These are phyloP conservation scores for Notothenia rossii DNA, from an alignment of 2,113 vertebrate species.

Conservation along the genomic window DNA sequence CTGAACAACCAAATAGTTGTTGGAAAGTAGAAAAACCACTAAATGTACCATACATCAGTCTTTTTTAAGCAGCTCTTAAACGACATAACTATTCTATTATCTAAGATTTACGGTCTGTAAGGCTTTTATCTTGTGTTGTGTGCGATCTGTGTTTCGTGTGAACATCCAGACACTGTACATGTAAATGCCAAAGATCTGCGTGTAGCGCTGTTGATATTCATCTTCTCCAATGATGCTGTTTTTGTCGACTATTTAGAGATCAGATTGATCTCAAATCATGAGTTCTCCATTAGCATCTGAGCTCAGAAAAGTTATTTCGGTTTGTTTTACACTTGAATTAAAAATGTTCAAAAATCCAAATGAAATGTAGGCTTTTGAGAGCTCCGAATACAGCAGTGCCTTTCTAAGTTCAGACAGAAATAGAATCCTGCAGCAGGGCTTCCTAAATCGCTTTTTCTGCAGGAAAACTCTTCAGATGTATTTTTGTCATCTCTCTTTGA, in stretches of 20 bases:
- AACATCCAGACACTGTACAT: conserved; percentile 13
- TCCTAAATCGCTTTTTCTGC: neutral
- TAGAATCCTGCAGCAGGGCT: conserved; percentile 44
- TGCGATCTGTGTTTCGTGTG: neutral
- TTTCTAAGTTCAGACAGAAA: conserved; percentile 27
- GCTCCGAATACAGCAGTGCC: conserved; percentile 39
- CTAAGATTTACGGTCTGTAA: neutral
- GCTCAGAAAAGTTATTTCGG: neutral
- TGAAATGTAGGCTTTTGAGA: neutral
- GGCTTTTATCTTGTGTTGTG: neutral
- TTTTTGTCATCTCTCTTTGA: conserved; percentile 86
- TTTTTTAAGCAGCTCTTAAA: neutral
- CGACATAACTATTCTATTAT: neutral
- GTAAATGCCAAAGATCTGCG: conserved; percentile 54
- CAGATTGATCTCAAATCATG: neutral
- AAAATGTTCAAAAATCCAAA: conserved; percentile 4
- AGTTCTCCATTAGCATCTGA: neutral
- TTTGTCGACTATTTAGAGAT: neutral
- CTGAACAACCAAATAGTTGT: neutral
- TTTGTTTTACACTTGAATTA: neutral
- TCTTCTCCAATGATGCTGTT: conserved; percentile 2
- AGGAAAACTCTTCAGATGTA: conserved; percentile 73
- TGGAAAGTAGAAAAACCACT: neutral
- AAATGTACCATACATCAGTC: neutral
- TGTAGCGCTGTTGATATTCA: neutral